A percentile compares a stretch with the other conserved stretches of the same genome.
phyloP scores from a whole-genome alignment of 2,113 vertebrate species.

The Pluvialis apricaria region DNA sequence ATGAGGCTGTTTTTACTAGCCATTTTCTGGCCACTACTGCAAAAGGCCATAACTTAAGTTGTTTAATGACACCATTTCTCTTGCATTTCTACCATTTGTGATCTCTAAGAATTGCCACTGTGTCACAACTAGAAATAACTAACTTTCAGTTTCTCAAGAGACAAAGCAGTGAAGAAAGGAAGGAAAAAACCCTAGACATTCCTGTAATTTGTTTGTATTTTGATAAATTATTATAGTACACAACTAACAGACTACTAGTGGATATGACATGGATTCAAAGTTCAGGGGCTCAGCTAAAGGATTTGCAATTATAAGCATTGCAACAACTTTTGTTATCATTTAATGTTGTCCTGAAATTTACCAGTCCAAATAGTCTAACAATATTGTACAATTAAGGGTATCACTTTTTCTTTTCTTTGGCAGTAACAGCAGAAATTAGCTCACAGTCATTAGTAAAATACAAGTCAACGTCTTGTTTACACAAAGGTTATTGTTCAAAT shows the following conservation, averaged over 20 bases:
- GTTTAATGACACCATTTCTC: background rate
- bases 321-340: slow-evolving; percentile 11
- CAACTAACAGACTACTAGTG: slow-evolving; percentile 26
- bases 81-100: background rate
- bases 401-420: slow-evolving; percentile 11
- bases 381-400: background rate
- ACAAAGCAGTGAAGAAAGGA: background rate
- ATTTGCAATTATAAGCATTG: slow-evolving; percentile 51
- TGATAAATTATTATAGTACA: slow-evolving; percentile 14
- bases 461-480: slow-evolving; percentile 53
- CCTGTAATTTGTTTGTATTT: background rate
- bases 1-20: background rate
- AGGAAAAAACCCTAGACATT: background rate
- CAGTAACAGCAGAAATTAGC: slow-evolving; percentile 51
- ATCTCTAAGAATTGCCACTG: background rate
- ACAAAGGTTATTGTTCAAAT: slow-evolving; percentile 50
- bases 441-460: slow-evolving; percentile 41
- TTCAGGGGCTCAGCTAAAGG: background rate
- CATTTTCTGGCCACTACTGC: background rate
- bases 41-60: background rate
- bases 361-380: background rate
- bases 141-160: slow-evolving; percentile 22
- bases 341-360: background rate
- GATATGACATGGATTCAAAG: slow-evolving; percentile 10
- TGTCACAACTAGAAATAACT: background rate